Conservation (phyloP, 1,140 invertebrate species). For the Trichoplusia ni region DNA sequence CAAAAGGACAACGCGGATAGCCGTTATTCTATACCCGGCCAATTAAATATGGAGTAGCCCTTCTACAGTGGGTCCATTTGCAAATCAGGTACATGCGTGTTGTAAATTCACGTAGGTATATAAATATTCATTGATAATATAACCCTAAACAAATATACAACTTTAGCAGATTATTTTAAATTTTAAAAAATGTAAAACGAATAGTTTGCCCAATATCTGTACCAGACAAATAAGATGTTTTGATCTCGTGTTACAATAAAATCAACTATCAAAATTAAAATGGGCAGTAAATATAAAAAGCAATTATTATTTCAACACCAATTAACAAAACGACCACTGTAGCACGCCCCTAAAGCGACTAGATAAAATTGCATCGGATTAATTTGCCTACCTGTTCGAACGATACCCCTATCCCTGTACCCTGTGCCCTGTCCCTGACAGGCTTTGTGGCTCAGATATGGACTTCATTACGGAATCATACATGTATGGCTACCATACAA, state of each 20-base stretch:
- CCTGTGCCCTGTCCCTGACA: conserved; percentile 58
- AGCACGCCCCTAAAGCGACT: conserved; percentile 35
- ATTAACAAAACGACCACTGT: conserved; percentile 43
- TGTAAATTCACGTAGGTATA: no score
- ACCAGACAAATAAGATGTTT: no score
- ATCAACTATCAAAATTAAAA: no score
- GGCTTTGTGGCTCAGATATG: conserved; percentile 55
- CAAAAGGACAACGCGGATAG: conserved; percentile 60
- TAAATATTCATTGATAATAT: no score
- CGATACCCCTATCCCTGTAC: conserved; percentile 48
- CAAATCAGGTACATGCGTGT: no score
- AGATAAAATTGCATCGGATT: conserved; percentile 67
- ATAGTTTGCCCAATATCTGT: no score
- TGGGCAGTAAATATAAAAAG: no score
- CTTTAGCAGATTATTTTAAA: no score
- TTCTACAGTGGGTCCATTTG: conserved; percentile 55
- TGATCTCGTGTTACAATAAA: no score
- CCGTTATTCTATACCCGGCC: conserved; percentile 46
- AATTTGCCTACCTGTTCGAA: conserved; percentile 61
- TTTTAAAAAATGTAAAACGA: no score
- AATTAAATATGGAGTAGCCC: conserved; percentile 51
- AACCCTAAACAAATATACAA: no score
- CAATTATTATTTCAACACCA: no score
- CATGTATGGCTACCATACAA: neutral
- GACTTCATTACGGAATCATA: conserved; percentile 56